phyloP scores from a whole-genome alignment of 1,140 invertebrate species.

The Branchinecta lindahli region DNA sequence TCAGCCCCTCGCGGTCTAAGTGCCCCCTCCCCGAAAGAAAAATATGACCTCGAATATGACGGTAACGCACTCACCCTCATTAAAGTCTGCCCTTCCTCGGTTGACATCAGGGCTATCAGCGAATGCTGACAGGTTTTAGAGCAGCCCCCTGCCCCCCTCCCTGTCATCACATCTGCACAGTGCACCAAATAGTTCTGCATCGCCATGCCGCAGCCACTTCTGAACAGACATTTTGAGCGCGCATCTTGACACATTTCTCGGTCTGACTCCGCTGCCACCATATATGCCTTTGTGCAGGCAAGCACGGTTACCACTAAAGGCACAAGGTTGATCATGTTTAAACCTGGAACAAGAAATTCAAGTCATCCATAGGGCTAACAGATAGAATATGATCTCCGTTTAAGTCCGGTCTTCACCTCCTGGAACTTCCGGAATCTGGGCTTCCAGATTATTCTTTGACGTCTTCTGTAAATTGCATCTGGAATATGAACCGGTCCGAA shows the following conservation, averaged over 20 bases:
- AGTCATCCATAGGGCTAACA: too few relatives aligned
- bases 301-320: too few relatives aligned
- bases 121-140: constrained; percentile 52
- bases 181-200: constrained; percentile 53
- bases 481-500: too few relatives aligned
- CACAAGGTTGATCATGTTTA: too few relatives aligned
- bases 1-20: too few relatives aligned
- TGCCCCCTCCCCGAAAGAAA: background rate
- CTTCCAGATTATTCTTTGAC: too few relatives aligned
- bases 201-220: constrained; percentile 52
- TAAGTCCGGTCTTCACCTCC: too few relatives aligned
- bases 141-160: constrained; percentile 36
- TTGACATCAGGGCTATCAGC: constrained; percentile 56
- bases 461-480: too few relatives aligned
- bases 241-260: constrained; percentile 44
- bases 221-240: constrained; percentile 48
- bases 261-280: background rate
- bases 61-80: constrained; percentile 41
- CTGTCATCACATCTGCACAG: constrained; percentile 46
- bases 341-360: too few relatives aligned
- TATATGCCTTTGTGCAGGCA: background rate
- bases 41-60: constrained; percentile 7
- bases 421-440: too few relatives aligned
- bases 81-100: constrained; percentile 54
- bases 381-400: too few relatives aligned